Base-by-base conservation (phyloP, 2,888 invertebrate genomes). In the Trissolcus japonicus region DNA sequence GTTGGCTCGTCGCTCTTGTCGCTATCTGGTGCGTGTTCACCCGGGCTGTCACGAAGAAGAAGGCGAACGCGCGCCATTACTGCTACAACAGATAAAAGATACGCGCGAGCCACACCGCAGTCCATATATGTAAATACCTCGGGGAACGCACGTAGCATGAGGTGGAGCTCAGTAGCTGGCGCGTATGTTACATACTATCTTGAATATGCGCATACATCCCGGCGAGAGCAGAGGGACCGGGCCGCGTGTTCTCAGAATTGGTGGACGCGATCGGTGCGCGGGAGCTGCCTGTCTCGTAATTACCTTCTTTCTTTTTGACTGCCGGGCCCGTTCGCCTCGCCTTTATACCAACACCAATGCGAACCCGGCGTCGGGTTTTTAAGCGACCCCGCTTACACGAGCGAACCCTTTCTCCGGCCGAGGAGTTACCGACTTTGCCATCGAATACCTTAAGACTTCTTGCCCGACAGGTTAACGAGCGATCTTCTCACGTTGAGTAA, bases 101-200 rank as follows among this genome's bases (percentile, higher is more conserved):
- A 88, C 82, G 86, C 82, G 84, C 82, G 83, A 83, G 82, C 84
- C 83, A 83, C 82, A 82, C 82, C 82, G 85, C 85, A 85, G 86
- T 87, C 88, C 88, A 88, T 88, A 87, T 88, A 88, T 88, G 87
- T 88, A 88, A 88, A 88, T 87, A 87, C 84, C 86, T 84, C 80
- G 82, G 83, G 84, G 84, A 86, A 85, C 86, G 84, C 81, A 84
- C 83, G 84, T 83, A 85, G 82, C 78, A 73, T 69, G 79, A 81
- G 79, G 79, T 79, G 80, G 79, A 79, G 79, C 84, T 86, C 87
- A 84, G 87, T 86, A 86, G 77, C 79, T 76, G 80, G 79, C 85
- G 87, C 85, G 87, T 87, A 87, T 86, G 87, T 87, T 87, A 86
- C 87, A 87, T 88, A 88, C 87, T 87, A 88, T 88, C 87, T 88